Conservation (phyloP, 1,140 invertebrate genomes). For the Leptinotarsa texana region DNA sequence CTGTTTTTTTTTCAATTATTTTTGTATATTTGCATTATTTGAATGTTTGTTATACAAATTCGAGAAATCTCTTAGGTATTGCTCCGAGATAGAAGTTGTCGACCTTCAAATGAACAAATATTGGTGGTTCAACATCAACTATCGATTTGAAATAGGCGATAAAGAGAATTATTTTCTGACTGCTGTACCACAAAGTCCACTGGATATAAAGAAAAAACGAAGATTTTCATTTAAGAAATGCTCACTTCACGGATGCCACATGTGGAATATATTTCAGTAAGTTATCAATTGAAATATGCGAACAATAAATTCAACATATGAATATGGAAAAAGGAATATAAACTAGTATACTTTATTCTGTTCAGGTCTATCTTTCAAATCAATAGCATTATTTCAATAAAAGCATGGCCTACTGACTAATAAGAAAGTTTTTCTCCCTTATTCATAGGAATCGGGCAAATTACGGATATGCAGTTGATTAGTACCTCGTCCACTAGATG, state of each 20-base stretch:
- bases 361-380: too few species aligned
- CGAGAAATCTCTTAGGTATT: constrained; percentile 33
- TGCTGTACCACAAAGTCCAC: not conserved
- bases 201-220: not conserved
- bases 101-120: constrained; percentile 38
- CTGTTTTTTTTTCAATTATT: too few species aligned
- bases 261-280: constrained; percentile 24
- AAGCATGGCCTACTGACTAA: too few species aligned
- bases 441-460: too few species aligned
- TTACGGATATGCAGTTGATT: too few species aligned
- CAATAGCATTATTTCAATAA: too few species aligned
- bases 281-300: not conserved
- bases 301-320: too few species aligned
- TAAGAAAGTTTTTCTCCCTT: too few species aligned
- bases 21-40: too few species aligned
- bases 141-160: constrained; percentile 7
- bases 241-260: not conserved
- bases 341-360: too few species aligned
- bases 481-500: too few species aligned
- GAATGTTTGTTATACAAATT: not conserved
- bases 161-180: not conserved
- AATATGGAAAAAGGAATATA: too few species aligned
- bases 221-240: constrained; percentile 1
- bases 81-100: constrained; percentile 35
- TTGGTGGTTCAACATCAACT: constrained; percentile 37